Evolutionary conservation across 2,797 vertebrate species (phyloP).

Genomic region (Enoplosus armatus): DNA sequence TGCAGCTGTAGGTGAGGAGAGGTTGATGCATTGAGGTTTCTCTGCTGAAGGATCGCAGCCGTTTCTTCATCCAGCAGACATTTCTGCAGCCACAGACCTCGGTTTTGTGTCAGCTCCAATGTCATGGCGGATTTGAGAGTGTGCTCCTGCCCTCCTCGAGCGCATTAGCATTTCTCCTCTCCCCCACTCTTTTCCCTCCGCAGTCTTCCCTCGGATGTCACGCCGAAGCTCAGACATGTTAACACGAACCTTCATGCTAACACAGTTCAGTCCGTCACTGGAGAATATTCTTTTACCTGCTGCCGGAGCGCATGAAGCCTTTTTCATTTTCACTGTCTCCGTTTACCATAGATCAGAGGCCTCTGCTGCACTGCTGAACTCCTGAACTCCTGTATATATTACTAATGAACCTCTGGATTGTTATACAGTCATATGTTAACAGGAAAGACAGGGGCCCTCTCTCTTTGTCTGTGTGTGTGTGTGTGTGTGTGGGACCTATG

Average conservation of each 20-base stretch:
- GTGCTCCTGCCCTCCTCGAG: conserved; percentile 64
- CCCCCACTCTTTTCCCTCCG: conserved; percentile 38
- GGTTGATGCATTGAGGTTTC: conserved; percentile 13
- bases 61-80: conserved; percentile 56
- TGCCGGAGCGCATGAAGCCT: conserved; percentile 43
- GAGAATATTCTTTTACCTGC: conserved; percentile 73
- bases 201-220: conserved; percentile 72
- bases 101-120: conserved; percentile 68
- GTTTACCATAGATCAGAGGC: conserved; percentile 73
- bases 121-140: conserved; percentile 72
- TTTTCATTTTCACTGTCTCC: conserved; percentile 67
- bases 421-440: conserved; percentile 70
- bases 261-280: conserved; percentile 53
- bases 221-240: conserved; percentile 69
- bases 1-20: conserved; percentile 40
- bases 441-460: conserved; percentile 59
- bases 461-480: conserved; percentile 30
- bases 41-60: conserved; percentile 43
- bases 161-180: conserved; percentile 68
- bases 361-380: conserved; percentile 62
- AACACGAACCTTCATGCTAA: conserved; percentile 71
- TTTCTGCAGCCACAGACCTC: conserved; percentile 59
- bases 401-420: conserved; percentile 72
- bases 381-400: conserved; percentile 74
- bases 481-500: conserved; percentile 38